A percentile compares a stretch with the other conserved stretches of the same genome.
phyloP scores from a whole-genome alignment of 2,797 vertebrate species.

The Nannoperca australis region DNA sequence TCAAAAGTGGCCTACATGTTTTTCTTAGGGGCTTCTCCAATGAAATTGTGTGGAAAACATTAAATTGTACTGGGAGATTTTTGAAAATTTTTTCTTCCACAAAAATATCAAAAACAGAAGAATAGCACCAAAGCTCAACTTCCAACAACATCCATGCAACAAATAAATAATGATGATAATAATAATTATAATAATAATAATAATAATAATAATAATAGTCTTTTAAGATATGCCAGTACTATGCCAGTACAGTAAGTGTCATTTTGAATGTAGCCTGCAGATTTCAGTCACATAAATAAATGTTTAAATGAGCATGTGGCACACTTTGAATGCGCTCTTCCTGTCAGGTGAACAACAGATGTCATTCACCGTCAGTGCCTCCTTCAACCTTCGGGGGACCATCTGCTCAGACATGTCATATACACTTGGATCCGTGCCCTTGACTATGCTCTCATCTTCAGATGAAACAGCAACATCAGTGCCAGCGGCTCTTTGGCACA shows the following conservation, averaged over 20 bases:
- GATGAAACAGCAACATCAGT: slow-evolving; percentile 43
- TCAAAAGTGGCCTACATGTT: neutral
- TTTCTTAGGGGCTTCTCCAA: neutral
- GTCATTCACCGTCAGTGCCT: slow-evolving; percentile 22
- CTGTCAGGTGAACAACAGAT: slow-evolving; percentile 11
- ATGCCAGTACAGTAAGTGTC: neutral
- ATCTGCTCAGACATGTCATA: slow-evolving; percentile 30
- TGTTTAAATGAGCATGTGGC: slow-evolving; percentile 6
- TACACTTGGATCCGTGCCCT: slow-evolving; percentile 40
- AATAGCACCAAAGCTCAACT: neutral
- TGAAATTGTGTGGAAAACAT: neutral
- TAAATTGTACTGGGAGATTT: neutral
- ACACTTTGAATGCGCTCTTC: neutral
- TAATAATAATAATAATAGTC: neutral
- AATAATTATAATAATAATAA: neutral
- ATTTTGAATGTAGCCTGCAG: neutral
- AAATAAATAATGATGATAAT: neutral
- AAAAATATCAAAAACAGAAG: neutral
- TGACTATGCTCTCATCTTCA: slow-evolving; percentile 37
- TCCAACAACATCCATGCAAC: neutral
- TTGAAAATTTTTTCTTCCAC: neutral
- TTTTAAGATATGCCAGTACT: neutral
- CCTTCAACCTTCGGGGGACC: slow-evolving; percentile 14
- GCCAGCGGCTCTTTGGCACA: slow-evolving; percentile 20
- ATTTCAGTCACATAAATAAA: neutral